A percentile compares a stretch with the other conserved stretches of the same genome.
These are phyloP conservation scores for Epinotia bilunana DNA, from an alignment of 2,888 invertebrate species.

Conservation along the genomic window DNA sequence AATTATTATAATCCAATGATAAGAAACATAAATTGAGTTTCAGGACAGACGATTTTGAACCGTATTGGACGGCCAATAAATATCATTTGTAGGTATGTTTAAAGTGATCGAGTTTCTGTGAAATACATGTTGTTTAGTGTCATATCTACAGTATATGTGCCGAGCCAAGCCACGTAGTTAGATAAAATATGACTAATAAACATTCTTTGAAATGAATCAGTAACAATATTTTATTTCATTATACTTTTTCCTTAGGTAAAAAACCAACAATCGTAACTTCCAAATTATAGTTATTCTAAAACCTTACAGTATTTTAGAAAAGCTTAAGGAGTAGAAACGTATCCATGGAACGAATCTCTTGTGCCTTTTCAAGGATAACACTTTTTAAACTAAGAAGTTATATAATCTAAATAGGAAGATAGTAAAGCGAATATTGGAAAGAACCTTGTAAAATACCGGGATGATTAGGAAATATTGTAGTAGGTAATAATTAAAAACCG, in stretches of 20 bases:
- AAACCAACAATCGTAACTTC: too few relatives aligned
- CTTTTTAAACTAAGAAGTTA: too few relatives aligned
- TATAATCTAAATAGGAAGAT: too few relatives aligned
- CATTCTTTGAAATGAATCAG: background rate
- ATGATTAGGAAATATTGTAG: background rate
- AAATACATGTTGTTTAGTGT: constrained; percentile 12
- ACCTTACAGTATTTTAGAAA: too few relatives aligned
- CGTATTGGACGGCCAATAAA: background rate
- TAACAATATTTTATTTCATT: background rate
- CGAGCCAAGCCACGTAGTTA: constrained; percentile 1
- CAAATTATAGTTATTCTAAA: too few relatives aligned
- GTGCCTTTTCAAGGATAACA: too few relatives aligned
- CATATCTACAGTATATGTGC: constrained; percentile 9
- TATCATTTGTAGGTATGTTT: background rate
- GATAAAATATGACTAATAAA: constrained; percentile 1
- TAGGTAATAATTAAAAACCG: background rate
- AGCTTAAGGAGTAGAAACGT: too few relatives aligned
- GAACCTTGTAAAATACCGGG: background rate
- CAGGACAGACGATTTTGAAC: constrained; percentile 5
- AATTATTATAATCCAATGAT: constrained; percentile 35
- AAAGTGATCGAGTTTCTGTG: background rate
- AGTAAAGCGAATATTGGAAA: background rate
- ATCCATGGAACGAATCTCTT: too few relatives aligned
- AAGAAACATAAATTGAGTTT: constrained; percentile 3
- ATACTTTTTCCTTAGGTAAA: background rate